Evolutionary conservation across 2,888 invertebrate genomes (phyloP).

Genomic region (Pyrrhosoma nymphula): DNA sequence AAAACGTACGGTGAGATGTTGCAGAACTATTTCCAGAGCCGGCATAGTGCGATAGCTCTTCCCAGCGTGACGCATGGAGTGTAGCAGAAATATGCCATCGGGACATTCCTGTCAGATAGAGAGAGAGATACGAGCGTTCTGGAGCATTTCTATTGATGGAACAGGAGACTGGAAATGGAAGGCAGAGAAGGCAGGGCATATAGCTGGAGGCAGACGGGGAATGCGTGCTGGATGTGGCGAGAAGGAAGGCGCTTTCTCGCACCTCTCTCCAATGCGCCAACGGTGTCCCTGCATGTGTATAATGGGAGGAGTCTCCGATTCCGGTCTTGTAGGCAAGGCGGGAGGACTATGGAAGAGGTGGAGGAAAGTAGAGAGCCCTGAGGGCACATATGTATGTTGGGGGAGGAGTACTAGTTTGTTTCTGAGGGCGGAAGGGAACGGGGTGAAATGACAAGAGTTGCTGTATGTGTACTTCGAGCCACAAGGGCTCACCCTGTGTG

Average conservation of each 20-base stretch:
- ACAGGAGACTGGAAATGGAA: not conserved
- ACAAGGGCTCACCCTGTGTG: slow-evolving; percentile 40
- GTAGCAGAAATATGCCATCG: not conserved
- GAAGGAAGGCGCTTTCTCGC: not conserved
- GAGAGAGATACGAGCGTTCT: too few relatives aligned
- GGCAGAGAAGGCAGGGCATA: not conserved
- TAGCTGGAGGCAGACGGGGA: not conserved
- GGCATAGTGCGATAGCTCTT: not conserved
- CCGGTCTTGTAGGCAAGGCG: not conserved
- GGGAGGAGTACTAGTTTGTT: not conserved
- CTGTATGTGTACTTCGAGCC: slow-evolving; percentile 26
- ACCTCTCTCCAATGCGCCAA: not conserved
- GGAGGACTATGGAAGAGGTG: too few relatives aligned
- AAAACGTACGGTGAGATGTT: not conserved
- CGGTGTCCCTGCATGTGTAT: not conserved
- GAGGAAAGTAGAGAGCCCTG: too few relatives aligned
- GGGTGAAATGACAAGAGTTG: not conserved
- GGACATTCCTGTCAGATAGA: not conserved
- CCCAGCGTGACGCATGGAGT: not conserved
- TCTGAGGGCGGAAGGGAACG: slow-evolving; percentile 1
- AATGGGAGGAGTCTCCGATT: not conserved
- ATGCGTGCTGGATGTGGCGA: not conserved
- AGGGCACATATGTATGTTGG: too few relatives aligned
- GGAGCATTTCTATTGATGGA: not conserved
- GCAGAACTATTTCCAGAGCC: not conserved